Evolutionary conservation across 2,888 invertebrate genomes (phyloP).

Genomic region (Teleiodes luculella): DNA sequence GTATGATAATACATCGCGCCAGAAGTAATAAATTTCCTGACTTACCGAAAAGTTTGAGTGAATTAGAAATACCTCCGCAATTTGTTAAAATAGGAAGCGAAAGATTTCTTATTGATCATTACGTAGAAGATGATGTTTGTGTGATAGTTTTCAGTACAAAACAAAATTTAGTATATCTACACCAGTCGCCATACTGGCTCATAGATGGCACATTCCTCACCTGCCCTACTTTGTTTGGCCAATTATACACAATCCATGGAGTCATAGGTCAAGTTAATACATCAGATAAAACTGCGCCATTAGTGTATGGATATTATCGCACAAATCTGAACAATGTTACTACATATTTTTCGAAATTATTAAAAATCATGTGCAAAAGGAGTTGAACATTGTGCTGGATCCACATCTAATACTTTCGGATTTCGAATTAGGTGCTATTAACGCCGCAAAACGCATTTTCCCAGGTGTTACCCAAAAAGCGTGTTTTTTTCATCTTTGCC

Average conservation of each 20-base stretch:
- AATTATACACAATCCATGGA: no score
- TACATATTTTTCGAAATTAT: background rate
- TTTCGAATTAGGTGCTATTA: no score
- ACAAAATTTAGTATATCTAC: no score
- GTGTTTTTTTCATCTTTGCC: slow-evolving; percentile 9
- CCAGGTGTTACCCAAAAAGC: slow-evolving; percentile 1
- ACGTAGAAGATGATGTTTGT: no score
- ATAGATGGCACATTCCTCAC: no score
- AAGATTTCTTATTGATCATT: no score
- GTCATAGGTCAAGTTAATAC: slow-evolving; percentile 1
- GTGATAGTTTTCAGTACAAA: no score
- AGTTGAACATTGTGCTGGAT: background rate
- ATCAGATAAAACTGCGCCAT: background rate
- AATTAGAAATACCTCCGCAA: no score
- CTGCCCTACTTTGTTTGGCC: no score
- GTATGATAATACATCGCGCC: no score
- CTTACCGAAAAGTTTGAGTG: background rate
- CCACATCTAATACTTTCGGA: background rate
- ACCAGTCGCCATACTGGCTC: no score
- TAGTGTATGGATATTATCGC: background rate
- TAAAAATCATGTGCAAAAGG: background rate
- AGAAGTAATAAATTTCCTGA: background rate
- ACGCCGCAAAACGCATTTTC: slow-evolving; percentile 6
- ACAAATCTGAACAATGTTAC: background rate
- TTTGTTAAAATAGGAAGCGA: no score